A percentile compares a stretch with the other conserved stretches of the same genome.
Conservation (phyloP, 2,797 vertebrate genomes). For the Sternotherus odoratus region DNA sequence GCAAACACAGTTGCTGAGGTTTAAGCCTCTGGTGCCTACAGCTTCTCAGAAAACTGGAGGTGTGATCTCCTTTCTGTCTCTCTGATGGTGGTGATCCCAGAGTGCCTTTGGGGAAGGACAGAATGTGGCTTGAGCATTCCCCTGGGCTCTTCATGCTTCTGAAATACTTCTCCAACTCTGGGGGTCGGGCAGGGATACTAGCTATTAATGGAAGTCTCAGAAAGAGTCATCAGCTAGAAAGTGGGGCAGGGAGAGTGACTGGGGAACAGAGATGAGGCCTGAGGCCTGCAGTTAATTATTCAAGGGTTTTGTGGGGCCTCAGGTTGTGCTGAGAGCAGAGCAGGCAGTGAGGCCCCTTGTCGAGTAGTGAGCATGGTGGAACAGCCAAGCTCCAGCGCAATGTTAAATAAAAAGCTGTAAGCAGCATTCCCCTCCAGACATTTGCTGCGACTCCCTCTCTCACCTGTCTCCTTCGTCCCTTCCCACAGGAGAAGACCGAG, state of each 20-base stretch:
- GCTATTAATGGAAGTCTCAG: not conserved
- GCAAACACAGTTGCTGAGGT: not conserved
- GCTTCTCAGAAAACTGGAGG: not conserved
- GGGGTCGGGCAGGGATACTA: not conserved
- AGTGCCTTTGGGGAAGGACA: not conserved
- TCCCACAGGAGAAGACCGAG: conserved; percentile 94
- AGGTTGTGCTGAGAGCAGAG: not conserved
- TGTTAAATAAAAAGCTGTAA: no score
- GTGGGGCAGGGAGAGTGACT: not conserved
- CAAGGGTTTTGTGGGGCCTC: not conserved
- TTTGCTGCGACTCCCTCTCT: not conserved
- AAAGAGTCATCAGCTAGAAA: not conserved
- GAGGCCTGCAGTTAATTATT: not conserved
- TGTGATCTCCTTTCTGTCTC: not conserved
- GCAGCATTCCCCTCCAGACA: not conserved
- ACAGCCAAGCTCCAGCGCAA: not conserved
- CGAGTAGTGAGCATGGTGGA: rapidly evolving
- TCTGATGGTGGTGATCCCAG: not conserved
- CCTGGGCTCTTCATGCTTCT: not conserved
- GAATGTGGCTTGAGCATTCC: not conserved
- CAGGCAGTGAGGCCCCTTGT: not conserved
- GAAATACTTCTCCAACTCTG: not conserved
- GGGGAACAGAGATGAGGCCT: not conserved
- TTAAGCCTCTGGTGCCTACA: not conserved
- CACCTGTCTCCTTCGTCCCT: conserved; percentile 9